Conservation (phyloP, 1,140 invertebrate genomes). For the Diabrotica virgifera region DNA sequence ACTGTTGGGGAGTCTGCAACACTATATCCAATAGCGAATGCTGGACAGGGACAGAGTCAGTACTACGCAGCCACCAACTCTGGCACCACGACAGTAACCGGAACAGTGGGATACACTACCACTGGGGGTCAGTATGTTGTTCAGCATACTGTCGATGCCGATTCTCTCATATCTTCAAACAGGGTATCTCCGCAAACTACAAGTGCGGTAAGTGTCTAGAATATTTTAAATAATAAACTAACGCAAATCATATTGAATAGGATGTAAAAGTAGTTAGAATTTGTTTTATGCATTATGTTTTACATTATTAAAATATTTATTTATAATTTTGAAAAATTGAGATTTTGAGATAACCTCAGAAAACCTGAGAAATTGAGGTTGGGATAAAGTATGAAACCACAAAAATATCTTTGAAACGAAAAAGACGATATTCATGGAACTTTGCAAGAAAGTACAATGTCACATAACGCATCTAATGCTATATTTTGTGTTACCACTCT, state of each 20-base stretch:
- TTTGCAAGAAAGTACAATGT: too few species aligned
- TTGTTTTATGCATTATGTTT: not conserved
- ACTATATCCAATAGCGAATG: slow-evolving; percentile 61
- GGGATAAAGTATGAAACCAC: too few species aligned
- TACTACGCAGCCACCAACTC: slow-evolving; percentile 60
- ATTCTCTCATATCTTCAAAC: slow-evolving; percentile 42
- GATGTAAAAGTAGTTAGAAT: not conserved
- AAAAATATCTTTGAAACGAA: too few species aligned
- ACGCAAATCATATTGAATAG: too few species aligned
- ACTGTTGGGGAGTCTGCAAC: slow-evolving; percentile 72
- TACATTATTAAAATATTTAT: not conserved
- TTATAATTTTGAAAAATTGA: not conserved
- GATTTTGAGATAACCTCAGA: too few species aligned
- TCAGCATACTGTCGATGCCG: slow-evolving; percentile 59
- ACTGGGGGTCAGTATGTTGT: slow-evolving; percentile 57
- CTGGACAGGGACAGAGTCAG: slow-evolving; percentile 54
- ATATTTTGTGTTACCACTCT: too few species aligned
- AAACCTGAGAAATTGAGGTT: too few species aligned
- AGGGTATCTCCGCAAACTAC: slow-evolving; percentile 70
- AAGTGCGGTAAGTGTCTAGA: slow-evolving; percentile 50
- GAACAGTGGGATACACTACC: slow-evolving; percentile 57
- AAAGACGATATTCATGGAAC: too few species aligned
- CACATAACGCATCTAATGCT: too few species aligned
- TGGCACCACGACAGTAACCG: slow-evolving; percentile 58
- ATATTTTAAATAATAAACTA: not conserved